Percentiles rank a stretch among this genome's conserved stretches.
Conservation (phyloP, 2,888 invertebrate genomes). For the Chrysolina americana region DNA sequence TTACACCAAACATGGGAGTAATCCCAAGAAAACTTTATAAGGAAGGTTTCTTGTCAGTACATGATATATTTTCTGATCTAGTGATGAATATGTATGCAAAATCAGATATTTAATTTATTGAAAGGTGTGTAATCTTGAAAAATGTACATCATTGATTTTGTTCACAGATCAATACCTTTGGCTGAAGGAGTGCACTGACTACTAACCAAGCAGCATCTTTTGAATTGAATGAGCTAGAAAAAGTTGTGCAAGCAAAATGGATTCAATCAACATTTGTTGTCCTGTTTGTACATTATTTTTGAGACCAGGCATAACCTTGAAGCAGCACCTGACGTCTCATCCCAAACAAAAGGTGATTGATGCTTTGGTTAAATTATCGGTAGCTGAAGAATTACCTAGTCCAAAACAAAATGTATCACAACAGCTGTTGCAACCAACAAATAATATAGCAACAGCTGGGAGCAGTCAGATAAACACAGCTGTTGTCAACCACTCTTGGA, state of each 20-base stretch:
- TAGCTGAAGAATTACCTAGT: slow-evolving; percentile 49
- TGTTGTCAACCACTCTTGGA: slow-evolving; percentile 65
- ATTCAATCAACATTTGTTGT: slow-evolving; percentile 72
- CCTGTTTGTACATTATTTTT: slow-evolving; percentile 89
- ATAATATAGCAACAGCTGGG: slow-evolving; percentile 36
- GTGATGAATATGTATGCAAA: background rate
- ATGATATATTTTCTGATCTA: background rate
- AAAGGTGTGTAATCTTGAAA: background rate
- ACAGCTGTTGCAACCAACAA: slow-evolving; percentile 25
- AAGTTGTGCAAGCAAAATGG: slow-evolving; percentile 57
- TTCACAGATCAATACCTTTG: slow-evolving; percentile 62
- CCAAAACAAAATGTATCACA: slow-evolving; percentile 43
- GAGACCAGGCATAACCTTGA: slow-evolving; percentile 86
- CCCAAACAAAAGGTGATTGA: slow-evolving; percentile 91
- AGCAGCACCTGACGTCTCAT: slow-evolving; percentile 87
- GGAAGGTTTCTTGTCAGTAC: slow-evolving; percentile 7
- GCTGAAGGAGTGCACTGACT: slow-evolving; percentile 53
- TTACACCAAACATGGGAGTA: background rate
- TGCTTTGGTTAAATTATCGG: slow-evolving; percentile 73
- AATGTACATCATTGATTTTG: slow-evolving; percentile 61
- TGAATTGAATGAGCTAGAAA: slow-evolving; percentile 36
- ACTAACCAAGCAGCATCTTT: slow-evolving; percentile 38
- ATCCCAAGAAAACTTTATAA: background rate
- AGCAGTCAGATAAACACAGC: slow-evolving; percentile 50
- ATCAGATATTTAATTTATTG: background rate